Base-by-base conservation (phyloP, 2,797 vertebrate species). In the Pipistrellus kuhlii region DNA sequence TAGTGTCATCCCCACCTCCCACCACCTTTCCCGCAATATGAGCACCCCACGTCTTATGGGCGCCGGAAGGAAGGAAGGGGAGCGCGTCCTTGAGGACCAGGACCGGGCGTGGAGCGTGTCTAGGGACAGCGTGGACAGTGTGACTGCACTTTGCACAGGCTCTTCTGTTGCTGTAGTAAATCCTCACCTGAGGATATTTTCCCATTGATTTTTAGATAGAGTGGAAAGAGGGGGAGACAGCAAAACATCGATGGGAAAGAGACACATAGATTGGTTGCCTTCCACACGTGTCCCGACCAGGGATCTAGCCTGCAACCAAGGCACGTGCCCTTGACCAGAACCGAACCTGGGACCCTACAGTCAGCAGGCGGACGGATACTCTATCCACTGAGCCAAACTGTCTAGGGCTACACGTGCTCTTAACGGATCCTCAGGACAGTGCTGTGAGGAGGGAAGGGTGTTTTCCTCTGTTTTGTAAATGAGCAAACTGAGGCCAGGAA, bases 401-500 rank as follows among this genome's bases (percentile, higher is more conserved):
- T 25, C 59, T 62, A 62, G 59, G 59, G 59, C 59, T 62, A 30
- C 23, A 21, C 5, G 11, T 2, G 13, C n/a, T 53, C 73, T 46
- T 51, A 71, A 20, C 2, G 4, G 30, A 38, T n/a, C 38, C 51
- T 48, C 53, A 62, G 12, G 1, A 17, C 0, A 27, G 44, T 27
- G 23, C 32, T 0, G 6, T 6, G 38, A 80, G 35, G 68, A 38
- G 13, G 9, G 21, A n/a, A 41, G 1, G 8, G 6, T 32, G 9
- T 62, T 78, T 68, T 85, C n/a, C 77, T 87, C 59, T 12, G 20
- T 69, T 88, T 85, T 71, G 68, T 30, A 75, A 62, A 69, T 14
- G 14, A 77, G 35, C 20, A 30, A 78, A 27, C 25, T 8, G 18
- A 71, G 23, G 14, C 46, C 3, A 76, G 25, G 38, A 71, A 38